phyloP scores from a whole-genome alignment of 2,888 invertebrate species.

The Acanthosoma haemorrhoidale region DNA sequence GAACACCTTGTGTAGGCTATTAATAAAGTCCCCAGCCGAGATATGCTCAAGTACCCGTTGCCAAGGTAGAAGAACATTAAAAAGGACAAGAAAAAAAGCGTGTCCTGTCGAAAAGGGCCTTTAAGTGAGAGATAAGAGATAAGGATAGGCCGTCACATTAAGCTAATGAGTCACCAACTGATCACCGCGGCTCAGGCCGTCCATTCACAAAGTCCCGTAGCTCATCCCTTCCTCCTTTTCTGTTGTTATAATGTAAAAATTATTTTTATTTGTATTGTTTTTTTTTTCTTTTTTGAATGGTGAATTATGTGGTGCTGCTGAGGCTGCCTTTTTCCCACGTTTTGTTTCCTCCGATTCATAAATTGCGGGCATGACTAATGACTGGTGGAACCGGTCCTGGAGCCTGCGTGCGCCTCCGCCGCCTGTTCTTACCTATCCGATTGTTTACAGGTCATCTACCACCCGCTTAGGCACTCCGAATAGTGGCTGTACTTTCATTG shows the following conservation, averaged over 20 bases:
- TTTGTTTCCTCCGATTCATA: slow-evolving; percentile 28
- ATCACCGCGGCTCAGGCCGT: not conserved
- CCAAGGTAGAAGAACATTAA: too few relatives aligned
- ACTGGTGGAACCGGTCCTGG: not conserved
- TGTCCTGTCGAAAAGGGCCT: too few relatives aligned
- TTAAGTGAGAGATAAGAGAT: too few relatives aligned
- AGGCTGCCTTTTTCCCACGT: slow-evolving; percentile 21
- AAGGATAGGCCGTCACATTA: too few relatives aligned
- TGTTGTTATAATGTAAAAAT: too few relatives aligned
- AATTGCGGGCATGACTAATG: slow-evolving; percentile 19
- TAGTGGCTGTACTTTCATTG: too few relatives aligned
- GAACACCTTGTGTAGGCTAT: too few relatives aligned
- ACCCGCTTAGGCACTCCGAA: too few relatives aligned
- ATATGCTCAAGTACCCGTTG: too few relatives aligned
- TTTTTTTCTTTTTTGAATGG: not conserved
- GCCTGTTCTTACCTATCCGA: not conserved
- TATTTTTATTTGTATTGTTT: slow-evolving; percentile 6
- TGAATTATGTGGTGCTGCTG: slow-evolving; percentile 21
- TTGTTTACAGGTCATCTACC: not conserved
- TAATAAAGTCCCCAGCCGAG: too few relatives aligned
- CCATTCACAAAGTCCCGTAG: not conserved
- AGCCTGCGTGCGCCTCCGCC: not conserved
- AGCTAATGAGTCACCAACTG: too few relatives aligned
- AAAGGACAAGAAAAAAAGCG: too few relatives aligned
- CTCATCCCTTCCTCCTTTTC: not conserved